A percentile compares a stretch with the other conserved stretches of the same genome.
These are phyloP conservation scores for Tyto alba DNA, from an alignment of 2,113 vertebrate species.

Conservation along the genomic window DNA sequence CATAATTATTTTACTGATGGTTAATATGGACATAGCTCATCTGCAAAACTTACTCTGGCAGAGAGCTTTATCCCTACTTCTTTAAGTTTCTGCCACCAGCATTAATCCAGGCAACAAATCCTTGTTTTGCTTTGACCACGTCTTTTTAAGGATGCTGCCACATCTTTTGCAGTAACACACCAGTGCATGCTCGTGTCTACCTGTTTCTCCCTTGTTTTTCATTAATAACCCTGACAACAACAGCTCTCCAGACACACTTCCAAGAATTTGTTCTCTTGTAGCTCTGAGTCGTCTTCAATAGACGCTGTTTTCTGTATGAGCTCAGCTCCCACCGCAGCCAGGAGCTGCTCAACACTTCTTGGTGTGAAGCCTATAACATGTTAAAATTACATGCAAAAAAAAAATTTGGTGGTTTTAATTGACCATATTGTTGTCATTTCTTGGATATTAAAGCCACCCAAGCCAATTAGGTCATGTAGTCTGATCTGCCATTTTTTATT, in stretches of 20 bases:
- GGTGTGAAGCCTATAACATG: neutral
- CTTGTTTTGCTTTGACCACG: neutral
- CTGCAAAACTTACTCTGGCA: neutral
- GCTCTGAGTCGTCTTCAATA: neutral
- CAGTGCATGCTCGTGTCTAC: fast-evolving
- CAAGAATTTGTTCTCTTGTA: neutral
- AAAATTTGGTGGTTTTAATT: neutral
- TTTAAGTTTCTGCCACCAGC: neutral
- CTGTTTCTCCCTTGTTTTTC: neutral
- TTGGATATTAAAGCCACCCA: neutral
- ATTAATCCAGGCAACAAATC: neutral
- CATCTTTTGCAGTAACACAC: neutral
- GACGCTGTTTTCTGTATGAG: neutral
- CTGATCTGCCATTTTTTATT: neutral
- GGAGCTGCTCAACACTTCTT: constrained; percentile 4
- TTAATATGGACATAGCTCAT: neutral
- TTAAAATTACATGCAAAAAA: neutral
- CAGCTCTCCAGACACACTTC: neutral
- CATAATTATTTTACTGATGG: neutral
- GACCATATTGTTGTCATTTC: neutral
- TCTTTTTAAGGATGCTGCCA: neutral
- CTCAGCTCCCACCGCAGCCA: neutral
- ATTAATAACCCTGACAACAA: fast-evolving
- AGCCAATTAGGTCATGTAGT: neutral
- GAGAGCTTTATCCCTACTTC: neutral